A percentile compares a stretch with the other conserved stretches of the same genome.
phyloP scores from a whole-genome alignment of 1,140 invertebrate species.

The Rhynchophorus ferrugineus region DNA sequence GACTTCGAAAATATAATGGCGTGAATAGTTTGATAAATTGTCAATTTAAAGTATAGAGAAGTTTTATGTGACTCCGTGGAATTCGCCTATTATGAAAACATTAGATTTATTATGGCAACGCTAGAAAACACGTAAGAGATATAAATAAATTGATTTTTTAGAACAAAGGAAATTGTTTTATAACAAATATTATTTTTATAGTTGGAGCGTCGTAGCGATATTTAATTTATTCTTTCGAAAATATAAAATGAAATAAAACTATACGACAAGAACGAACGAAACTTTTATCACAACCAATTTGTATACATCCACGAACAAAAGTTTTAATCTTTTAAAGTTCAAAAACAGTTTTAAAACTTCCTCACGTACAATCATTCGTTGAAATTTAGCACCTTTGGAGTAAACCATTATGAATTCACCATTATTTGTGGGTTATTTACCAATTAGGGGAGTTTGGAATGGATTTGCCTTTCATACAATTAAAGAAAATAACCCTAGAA shows the following conservation, averaged over 20 bases:
- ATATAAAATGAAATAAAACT: too few species aligned
- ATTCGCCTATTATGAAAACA: conserved; percentile 3
- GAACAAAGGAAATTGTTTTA: too few species aligned
- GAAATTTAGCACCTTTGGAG: conserved; percentile 15
- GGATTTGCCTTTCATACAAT: background rate
- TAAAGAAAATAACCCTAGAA: too few species aligned
- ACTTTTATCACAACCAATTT: background rate
- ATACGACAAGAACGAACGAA: too few species aligned
- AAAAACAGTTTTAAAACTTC: conserved; percentile 18
- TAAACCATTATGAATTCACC: conserved; percentile 15
- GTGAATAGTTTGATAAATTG: conserved; percentile 19
- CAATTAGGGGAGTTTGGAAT: background rate
- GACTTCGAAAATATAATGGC: conserved; percentile 15
- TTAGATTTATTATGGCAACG: background rate
- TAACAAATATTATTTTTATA: too few species aligned
- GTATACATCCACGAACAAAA: conserved; percentile 4
- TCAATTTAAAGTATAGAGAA: conserved; percentile 21
- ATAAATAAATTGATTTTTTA: too few species aligned
- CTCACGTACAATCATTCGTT: conserved; percentile 17
- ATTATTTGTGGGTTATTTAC: conserved; percentile 16
- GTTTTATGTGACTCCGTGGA: conserved; percentile 10
- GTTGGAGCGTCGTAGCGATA: too few species aligned
- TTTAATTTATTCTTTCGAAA: too few species aligned
- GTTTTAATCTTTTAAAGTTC: conserved; percentile 7
- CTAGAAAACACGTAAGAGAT: too few species aligned